A percentile compares a stretch with the other conserved stretches of the same genome.
These are phyloP conservation scores for Antheraea yamamai DNA, from an alignment of 2,888 invertebrate genomes.

Conservation along the genomic window DNA sequence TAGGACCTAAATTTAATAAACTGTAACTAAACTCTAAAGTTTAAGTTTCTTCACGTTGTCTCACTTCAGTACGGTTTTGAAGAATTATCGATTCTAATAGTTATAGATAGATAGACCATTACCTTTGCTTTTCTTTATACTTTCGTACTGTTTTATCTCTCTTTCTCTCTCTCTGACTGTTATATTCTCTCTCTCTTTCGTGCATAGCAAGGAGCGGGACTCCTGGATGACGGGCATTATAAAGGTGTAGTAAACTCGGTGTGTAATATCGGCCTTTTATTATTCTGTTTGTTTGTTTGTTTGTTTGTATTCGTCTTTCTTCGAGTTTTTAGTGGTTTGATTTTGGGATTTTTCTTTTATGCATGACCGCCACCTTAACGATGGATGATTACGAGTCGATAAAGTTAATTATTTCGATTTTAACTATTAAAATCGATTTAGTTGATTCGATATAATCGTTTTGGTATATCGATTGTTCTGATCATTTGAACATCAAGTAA, in stretches of 20 bases:
- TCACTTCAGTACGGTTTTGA: background rate
- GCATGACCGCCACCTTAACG: background rate
- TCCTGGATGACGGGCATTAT: conserved; percentile 64
- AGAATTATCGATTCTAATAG: background rate
- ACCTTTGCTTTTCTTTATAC: background rate
- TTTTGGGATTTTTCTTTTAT: background rate
- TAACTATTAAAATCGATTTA: no score
- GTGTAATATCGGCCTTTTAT: conserved; percentile 41
- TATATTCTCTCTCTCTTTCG: conserved; percentile 40
- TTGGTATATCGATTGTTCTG: background rate
- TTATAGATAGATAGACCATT: background rate
- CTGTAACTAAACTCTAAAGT: background rate
- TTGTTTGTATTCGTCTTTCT: conserved; percentile 18
- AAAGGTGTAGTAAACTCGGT: conserved; percentile 60
- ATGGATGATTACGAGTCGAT: background rate
- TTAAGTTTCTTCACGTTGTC: conserved; percentile 1
- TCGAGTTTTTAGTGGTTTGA: background rate
- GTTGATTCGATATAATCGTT: no score
- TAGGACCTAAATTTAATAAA: no score
- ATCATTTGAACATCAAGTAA: background rate
- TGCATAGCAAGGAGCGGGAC: conserved; percentile 57
- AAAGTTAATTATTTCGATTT: background rate
- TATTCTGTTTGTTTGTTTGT: conserved; percentile 33
- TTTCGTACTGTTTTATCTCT: background rate
- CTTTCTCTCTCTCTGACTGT: background rate